Conservation (phyloP, 2,113 vertebrate genomes). For the Malurus alboscapulatus region DNA sequence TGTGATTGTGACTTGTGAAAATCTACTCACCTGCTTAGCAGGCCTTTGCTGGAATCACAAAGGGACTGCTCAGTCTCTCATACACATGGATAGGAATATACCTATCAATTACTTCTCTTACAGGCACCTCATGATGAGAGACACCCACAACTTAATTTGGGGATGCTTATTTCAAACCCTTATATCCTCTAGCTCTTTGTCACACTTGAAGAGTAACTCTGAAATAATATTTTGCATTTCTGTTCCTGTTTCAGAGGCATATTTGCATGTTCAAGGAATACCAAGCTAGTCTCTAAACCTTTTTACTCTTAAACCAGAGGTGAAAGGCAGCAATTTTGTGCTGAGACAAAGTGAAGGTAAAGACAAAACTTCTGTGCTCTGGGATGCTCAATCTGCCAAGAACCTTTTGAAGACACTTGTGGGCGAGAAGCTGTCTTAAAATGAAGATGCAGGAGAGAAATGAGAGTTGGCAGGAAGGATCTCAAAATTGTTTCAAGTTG, state of each 20-base stretch:
- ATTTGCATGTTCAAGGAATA: not conserved
- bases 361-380: constrained; percentile 36
- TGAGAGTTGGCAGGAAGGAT: constrained; percentile 44
- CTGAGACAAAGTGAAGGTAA: constrained; percentile 8
- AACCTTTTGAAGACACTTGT: constrained; percentile 49
- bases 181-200: not conserved
- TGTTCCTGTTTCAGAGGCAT: not conserved
- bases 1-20: not conserved
- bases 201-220: not conserved
- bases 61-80: not conserved
- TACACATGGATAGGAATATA: not conserved
- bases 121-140: not conserved
- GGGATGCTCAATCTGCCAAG: constrained; percentile 39
- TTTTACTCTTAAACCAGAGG: not conserved
- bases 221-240: not conserved
- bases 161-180: constrained; percentile 15
- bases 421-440: constrained; percentile 53
- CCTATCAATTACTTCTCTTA: not conserved
- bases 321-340: constrained; percentile 26
- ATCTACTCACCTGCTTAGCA: not conserved
- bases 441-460: constrained; percentile 52
- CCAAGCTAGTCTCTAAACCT: not conserved
- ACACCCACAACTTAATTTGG: not conserved
- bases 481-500: constrained; percentile 57
- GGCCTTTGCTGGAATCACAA: not conserved